Evolutionary conservation across 2,888 invertebrate genomes (phyloP).

Genomic region (Cerceris rybyensis): DNA sequence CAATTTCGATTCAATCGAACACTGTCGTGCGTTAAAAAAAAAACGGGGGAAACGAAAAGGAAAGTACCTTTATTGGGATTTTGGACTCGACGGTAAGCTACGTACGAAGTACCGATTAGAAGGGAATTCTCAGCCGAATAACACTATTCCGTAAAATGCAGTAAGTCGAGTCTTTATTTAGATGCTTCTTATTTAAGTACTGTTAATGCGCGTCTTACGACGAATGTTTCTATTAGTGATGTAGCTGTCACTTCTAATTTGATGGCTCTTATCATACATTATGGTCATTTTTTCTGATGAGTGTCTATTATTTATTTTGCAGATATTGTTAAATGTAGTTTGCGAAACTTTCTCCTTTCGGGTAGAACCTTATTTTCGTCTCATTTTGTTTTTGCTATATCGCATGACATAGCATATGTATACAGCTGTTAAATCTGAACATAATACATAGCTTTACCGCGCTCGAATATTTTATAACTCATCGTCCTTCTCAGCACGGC

Average conservation of each 20-base stretch:
- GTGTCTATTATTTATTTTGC: neutral
- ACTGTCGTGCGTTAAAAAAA: neutral
- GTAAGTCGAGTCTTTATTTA: conserved; percentile 39
- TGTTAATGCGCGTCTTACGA: neutral
- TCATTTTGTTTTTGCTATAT: conserved; percentile 33
- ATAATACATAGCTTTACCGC: conserved; percentile 47
- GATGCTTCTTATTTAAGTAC: conserved; percentile 1
- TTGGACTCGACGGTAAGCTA: neutral
- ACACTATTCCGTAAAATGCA: conserved; percentile 38
- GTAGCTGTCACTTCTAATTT: conserved; percentile 43
- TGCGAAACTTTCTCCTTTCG: neutral
- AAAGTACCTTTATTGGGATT: neutral
- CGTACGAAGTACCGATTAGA: conserved; percentile 16
- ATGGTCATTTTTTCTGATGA: neutral
- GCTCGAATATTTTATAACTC: conserved; percentile 26
- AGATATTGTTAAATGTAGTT: neutral
- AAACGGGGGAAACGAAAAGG: neutral
- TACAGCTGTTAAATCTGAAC: conserved; percentile 38
- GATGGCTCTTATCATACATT: neutral
- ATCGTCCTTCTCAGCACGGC: conserved; percentile 14
- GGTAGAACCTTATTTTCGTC: conserved; percentile 18
- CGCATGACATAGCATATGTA: conserved; percentile 6
- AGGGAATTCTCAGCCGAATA: neutral
- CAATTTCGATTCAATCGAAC: neutral
- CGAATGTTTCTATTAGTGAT: conserved; percentile 6